Base-by-base conservation (phyloP, 2,797 vertebrate genomes). In the Parambassis ranga region DNA sequence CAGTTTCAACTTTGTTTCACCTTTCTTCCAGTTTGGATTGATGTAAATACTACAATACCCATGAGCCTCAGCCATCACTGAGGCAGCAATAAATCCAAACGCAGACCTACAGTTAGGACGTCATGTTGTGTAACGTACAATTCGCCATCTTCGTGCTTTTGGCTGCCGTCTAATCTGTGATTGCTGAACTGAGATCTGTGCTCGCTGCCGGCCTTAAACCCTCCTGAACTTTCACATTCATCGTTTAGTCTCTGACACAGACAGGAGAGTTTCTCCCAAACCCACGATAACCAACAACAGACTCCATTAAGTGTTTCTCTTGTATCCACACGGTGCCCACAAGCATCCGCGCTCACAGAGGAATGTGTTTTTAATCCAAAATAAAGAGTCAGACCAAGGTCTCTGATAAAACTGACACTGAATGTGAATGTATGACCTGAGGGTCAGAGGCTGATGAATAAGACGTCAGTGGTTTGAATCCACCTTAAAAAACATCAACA, bases 291-390 rank as follows among this genome's bases (percentile, higher is more conserved):
- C 41, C 18, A 71, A 72, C 79, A 72, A 64, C 73, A 79, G 75
- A 50, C 59, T 56, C 44, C 48, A 47, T 70, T 71, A 63, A 77
- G 56, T 66, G 62, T 71, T 77, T 53, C 48, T 76, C 39, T 46
- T 24, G 5, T 62, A 51, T 75, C 52, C 59, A 65, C 66, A 66
- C 48, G 63, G 47, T 85, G 64, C 24, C 82, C 71, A 65, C 60
- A 67, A 73, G 48, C 61, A 73, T 78, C 75, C 30, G 13, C 41
- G 15, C 63, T 73, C 24, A 52, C 35, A 10, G 37, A 43, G 76
- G 77, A 87, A 81, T 82, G 79, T 63, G 68, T 46, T 78, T 83
- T 65, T 49, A 67, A 79, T 78, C 77, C 85, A 77, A 63, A 65
- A 39, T 42, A 37, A 58, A 70, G 60, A 79, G 60, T 83, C 78